Percentiles rank a stretch among this genome's conserved stretches.
Conservation (phyloP, 2,888 invertebrate genomes). For the Nephrotoma flavescens region DNA sequence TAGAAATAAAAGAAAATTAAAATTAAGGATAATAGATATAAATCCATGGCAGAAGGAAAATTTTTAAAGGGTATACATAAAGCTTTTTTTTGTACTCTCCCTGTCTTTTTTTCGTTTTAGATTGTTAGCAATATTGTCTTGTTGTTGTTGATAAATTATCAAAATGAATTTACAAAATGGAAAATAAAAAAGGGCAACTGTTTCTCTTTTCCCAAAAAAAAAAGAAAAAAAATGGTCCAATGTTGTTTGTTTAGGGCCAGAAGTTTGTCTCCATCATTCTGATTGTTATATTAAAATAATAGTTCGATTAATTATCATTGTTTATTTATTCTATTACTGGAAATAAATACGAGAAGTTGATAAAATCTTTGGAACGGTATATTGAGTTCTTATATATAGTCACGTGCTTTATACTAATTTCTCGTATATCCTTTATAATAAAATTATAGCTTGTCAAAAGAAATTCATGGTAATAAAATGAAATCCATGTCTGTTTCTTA, state of each 20-base stretch:
- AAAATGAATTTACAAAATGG: neutral
- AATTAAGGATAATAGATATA: neutral
- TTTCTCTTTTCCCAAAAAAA: neutral
- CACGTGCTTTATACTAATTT: neutral
- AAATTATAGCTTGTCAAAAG: neutral
- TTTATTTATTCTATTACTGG: neutral
- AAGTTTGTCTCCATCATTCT: neutral
- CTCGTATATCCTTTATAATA: neutral
- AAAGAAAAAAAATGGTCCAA: neutral
- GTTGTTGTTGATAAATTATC: neutral
- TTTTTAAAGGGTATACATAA: neutral
- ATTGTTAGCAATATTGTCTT: neutral
- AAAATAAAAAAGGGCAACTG: neutral
- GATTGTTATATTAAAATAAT: neutral
- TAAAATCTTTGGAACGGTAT: neutral
- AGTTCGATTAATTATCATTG: neutral
- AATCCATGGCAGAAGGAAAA: neutral
- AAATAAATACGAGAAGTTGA: neutral
- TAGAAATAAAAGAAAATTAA: neutral
- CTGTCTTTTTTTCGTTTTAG: neutral
- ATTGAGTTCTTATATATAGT: neutral
- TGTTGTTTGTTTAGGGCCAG: neutral
- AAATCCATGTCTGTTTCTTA: neutral
- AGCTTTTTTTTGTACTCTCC: neutral
- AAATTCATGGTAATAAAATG: neutral